A percentile compares a stretch with the other conserved stretches of the same genome.
Evolutionary conservation across 2,888 invertebrate genomes (phyloP).

Genomic region (Eupithecia exiguata): DNA sequence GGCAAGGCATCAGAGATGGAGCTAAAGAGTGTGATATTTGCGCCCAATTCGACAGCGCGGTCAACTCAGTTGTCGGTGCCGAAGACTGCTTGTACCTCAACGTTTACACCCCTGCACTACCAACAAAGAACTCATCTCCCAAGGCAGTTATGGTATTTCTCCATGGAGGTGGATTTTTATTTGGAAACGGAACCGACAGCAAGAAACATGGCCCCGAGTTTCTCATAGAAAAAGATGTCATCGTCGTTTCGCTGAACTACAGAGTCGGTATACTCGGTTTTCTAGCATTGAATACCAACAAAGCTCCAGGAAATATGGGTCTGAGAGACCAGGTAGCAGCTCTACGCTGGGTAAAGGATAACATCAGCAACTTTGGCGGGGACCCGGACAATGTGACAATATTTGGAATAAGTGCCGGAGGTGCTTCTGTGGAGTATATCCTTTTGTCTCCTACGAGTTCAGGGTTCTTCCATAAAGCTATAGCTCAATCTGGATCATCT

Average conservation of each 20-base stretch:
- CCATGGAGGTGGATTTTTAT: constrained; percentile 78
- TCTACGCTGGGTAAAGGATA: constrained; percentile 79
- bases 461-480: constrained; percentile 82
- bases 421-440: constrained; percentile 74
- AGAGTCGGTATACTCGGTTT: constrained; percentile 77
- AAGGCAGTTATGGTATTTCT: constrained; percentile 77
- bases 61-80: constrained; percentile 78
- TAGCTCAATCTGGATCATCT: constrained; percentile 82
- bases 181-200: constrained; percentile 73
- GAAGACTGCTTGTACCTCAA: constrained; percentile 88
- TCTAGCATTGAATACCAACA: constrained; percentile 67
- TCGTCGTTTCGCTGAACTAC: constrained; percentile 75
- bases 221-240: constrained; percentile 71
- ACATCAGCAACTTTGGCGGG: constrained; percentile 78
- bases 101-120: constrained; percentile 85
- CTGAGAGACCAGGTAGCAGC: constrained; percentile 81
- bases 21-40: constrained; percentile 85
- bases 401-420: constrained; percentile 82
- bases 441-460: constrained; percentile 71
- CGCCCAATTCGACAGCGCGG: constrained; percentile 84
- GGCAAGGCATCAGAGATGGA: constrained; percentile 86
- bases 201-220: constrained; percentile 71
- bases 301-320: constrained; percentile 80
- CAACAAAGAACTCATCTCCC: constrained; percentile 42
- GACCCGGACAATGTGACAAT: constrained; percentile 78